Base-by-base conservation (phyloP, 1,140 invertebrate genomes). In the Drosophila pallidifrons region DNA sequence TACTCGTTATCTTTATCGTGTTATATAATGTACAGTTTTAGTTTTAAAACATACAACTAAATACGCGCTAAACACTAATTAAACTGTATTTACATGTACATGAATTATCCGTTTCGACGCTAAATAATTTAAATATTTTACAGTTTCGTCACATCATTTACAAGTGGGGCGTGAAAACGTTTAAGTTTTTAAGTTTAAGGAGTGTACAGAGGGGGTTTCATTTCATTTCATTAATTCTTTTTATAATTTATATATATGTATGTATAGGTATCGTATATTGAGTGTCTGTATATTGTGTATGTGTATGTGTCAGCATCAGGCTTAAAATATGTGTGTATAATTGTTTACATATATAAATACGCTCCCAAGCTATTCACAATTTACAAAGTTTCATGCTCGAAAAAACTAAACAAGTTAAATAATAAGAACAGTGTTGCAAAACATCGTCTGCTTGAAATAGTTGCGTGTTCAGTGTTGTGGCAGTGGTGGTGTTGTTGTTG, bases 21-120 rank as follows among this genome's bases (percentile, higher is more conserved):
- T 88, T 88, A 88, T 88, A 83, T 88, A 88, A 88, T 88, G 85
- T 88, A 88, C 83, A 88, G 67, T 78, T 89, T 89, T 89, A 89
- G 86, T 90, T 89, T 89, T 90, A 89, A 90, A 89, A 90, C 81
- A 89, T 89, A 89, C 81, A 89, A 90, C 85, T 89, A 89, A 89
- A 89, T 89, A 89, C 85, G 77, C 77, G 85, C 83, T 88, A 88
- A 89, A 88, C 81, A 89, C 85, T 89, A 89, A 90, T 89, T 89
- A 89, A 89, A 89, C 85, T 89, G 85, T 89, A 89, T 89, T 86
- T 89, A 89, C 85, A 89, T 81, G 35, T 90, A 74, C 63, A 69
- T 77, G 65, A 77, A 69, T 77, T 77, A 77, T 75, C 35, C 10
- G 65, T 68, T 88, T 79, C 58, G 63, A 67, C 77, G 71, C 75